These are phyloP conservation scores for Drosophila yakuba DNA, from an alignment of 1,140 invertebrate species.

Conservation along the genomic window DNA sequence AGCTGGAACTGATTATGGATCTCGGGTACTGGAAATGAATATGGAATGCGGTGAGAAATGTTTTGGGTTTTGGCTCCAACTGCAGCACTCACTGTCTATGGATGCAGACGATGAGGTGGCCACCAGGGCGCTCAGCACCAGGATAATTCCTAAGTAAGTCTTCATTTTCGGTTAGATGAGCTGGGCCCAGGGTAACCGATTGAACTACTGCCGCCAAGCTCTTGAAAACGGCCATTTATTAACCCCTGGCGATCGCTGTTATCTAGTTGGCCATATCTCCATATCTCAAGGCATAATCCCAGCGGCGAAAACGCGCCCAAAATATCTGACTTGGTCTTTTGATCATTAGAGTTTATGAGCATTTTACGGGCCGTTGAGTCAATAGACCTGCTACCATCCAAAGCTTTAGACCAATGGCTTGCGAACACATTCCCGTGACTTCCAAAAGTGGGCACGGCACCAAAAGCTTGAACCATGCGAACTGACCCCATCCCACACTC, in stretches of 20 bases:
- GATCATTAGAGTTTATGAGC: conserved; percentile 19
- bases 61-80: too few species aligned
- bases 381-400: conserved; percentile 15
- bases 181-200: neutral
- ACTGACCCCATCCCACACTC: neutral
- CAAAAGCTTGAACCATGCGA: neutral
- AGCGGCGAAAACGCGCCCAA: neutral
- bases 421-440: conserved; percentile 1
- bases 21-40: conserved; percentile 32
- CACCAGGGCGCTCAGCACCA: conserved; percentile 26
- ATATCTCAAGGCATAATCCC: conserved; percentile 23
- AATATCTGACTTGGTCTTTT: conserved; percentile 4
- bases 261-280: conserved; percentile 23
- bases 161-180: conserved; percentile 21
- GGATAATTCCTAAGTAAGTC: neutral
- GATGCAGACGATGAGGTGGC: conserved; percentile 13
- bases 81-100: conserved; percentile 35
- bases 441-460: conserved; percentile 4
- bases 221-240: conserved; percentile 23
- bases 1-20: conserved; percentile 40
- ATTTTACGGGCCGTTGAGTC: conserved; percentile 1
- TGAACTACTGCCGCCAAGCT: neutral
- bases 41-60: too few species aligned
- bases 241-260: conserved; percentile 1
- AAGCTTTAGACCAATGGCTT: conserved; percentile 23